A percentile compares a stretch with the other conserved stretches of the same genome.
Conservation (phyloP, 37 sponge, comb jelly and placozoan species). For the Chondrosia reniformis region DNA sequence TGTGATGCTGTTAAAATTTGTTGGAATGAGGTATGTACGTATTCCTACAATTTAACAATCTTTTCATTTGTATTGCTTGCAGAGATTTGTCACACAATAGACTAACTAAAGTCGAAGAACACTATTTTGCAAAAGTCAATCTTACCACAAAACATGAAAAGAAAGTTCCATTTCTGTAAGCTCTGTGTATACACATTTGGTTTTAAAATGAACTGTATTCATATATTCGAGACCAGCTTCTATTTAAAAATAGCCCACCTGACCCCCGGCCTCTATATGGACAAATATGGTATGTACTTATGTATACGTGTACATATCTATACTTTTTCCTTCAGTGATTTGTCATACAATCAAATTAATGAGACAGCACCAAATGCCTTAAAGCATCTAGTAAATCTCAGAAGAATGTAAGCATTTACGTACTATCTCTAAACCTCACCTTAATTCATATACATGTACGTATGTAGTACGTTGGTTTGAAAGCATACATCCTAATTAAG, state of each 20-base stretch:
- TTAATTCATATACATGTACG: background rate
- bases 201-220: too few species aligned
- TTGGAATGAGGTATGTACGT: too few species aligned
- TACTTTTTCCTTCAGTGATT: constrained; percentile 21
- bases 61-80: too few species aligned
- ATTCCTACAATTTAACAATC: too few species aligned
- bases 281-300: background rate
- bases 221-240: too few species aligned
- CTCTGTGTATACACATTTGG: too few species aligned
- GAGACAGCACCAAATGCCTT: background rate
- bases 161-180: constrained; percentile 32
- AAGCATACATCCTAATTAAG: background rate
- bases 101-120: background rate
- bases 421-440: background rate
- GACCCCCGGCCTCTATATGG: too few species aligned
- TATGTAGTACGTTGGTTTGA: background rate
- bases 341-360: background rate
- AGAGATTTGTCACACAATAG: background rate
- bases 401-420: constrained; percentile 5
- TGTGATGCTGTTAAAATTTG: too few species aligned
- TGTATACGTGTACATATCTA: background rate
- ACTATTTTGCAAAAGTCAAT: background rate
- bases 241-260: too few species aligned
- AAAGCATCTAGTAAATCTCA: background rate
- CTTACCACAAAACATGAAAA: background rate